Base-by-base conservation (phyloP, 1,140 invertebrate genomes). In the Drosophila subpulchrella region DNA sequence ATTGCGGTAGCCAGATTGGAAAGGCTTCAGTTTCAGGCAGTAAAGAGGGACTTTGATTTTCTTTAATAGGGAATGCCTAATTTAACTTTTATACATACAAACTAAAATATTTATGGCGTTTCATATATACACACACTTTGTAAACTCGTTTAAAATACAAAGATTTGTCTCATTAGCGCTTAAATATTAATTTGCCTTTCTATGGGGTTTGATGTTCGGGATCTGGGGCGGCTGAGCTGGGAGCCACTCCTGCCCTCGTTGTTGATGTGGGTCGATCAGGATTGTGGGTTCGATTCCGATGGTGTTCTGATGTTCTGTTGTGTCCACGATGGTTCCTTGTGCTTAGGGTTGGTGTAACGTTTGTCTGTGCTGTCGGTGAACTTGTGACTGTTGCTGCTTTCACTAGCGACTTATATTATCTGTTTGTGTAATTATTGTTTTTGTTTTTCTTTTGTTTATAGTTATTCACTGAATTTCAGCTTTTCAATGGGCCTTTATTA, bases 401-500 rank as follows among this genome's bases (percentile, higher is more conserved):
- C 34, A 63, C 68, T 85, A 68, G 56, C 68, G 62, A 54, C 81
- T 62, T 81, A 66, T 66, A 71, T 85, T 76, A 85, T 85, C 81
- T 85, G 81, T 85, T 85, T 85, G 81, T 66, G 68, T 75, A 61
- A 78, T 90, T 81, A 83, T 81, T 84, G 78, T 81, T 79, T 91
- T 88, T 79, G 75, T 84, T 91, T 90, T 79, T 76, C 54, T 67
- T 76, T 67, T 76, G 72, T 90, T 90, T 91, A 75, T 75, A 89
- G 73, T 81, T 78, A 85, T 90, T 90, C 54, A 83, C 75, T 86
- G 88, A 90, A 91, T 92, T 92, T 92, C 91, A 92, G 91, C 91
- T 92, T 88, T 92, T 92, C 89, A 92, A 89, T 63, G 88, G 72
- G 74, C 88, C 91, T 92, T 92, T 92, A 88, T 91, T 91, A 85